Evolutionary conservation across 2,888 invertebrate species (phyloP), one percentile per base, ranked within the genome.

Genomic region (Nomada fabriciana): DNA sequence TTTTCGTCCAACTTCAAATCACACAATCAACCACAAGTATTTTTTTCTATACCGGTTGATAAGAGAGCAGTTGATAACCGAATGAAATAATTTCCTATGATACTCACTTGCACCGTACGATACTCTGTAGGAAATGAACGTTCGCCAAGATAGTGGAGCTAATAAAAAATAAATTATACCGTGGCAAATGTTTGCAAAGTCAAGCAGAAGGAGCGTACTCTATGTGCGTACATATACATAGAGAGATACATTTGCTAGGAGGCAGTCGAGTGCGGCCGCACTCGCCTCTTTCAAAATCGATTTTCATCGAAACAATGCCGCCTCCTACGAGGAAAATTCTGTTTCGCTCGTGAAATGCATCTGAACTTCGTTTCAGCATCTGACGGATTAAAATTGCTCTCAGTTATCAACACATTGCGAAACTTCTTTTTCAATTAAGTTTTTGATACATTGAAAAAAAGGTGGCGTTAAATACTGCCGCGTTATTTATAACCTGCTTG

Each of bases 131-230:
- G 11, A n/a, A 36, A 15, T 11, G n/a, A 57, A 42, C 42, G 20
- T 18, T n/a, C 9, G 10, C 0, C 10, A 13, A 65, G 73, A 73
- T 73, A 60, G 52, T 42, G 13, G 18, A 43, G 25, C 23, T 29
- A 23, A 64, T 53, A 65, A 73, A 73, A 67, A 73, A 73, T 29
- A 43, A 73, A 73, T 73, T 53, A 67, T 23, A 36, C 25, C 18
- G 59, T n/a, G 13, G 64, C 63, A 64, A 76, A 72, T 72, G 72
- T 63, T 72, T 64, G 50, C 72, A 36, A 57, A 64, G 57, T 72
- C 25, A 42, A 63, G 47, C 5, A 64, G 36, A 63, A 23, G n/a
- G 18, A 42, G 23, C 20, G 61, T 29, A 23, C n/a, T 47, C 15
- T 29, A 20, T 53, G 11, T 53, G 53, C n/a, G 52, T n/a, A 2